Base-by-base conservation (phyloP, 2,113 vertebrate genomes). In the Thunnus maccoyii region DNA sequence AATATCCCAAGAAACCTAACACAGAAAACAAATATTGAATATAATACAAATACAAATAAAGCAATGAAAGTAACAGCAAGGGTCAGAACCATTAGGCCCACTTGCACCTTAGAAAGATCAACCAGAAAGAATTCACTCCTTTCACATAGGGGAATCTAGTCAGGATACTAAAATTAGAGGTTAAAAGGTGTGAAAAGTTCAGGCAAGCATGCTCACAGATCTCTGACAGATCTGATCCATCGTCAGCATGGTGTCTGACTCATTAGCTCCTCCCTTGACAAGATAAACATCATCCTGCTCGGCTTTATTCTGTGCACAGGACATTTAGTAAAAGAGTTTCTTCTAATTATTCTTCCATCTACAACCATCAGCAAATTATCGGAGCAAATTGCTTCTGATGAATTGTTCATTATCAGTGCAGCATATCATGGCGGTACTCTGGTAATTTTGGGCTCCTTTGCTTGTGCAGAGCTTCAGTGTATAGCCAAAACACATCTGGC, bases 401-500 rank as follows among this genome's bases (percentile, higher is more conserved):
- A 5, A 57, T 69, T 27, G n/a, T 5, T 61, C 20, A 18, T 64
- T 54, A 17, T 72, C 22, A n/a, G 44, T 61, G 41, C 10, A 25
- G 22, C 44, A 8, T 63, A 50, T 73, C 20, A 44, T 14, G 48
- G 55, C 51, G 18, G 46, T 14, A 14, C 17, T 58, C 20, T 60
- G 25, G 70, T 70, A 3, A 58, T 72, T 47, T 25, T 18, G 36
- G 36, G 12, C 44, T 48, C 7, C 5, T 41, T 61, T 77, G 10
- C 30, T 62, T 36, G 63, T 64, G 60, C 44, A 58, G 36, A 3
- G 8, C 36, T 76, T 82, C 20, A 63, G 25, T 30, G 25, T 54
- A 32, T 58, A 74, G 81, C 77, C 77, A 87, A 73, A 87, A 74
- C 57, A 69, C 58, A 70, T 76, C 58, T 75, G 58, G 60, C 54